Conservation (phyloP, 2,888 invertebrate genomes). For the Diachrysia chrysitis region DNA sequence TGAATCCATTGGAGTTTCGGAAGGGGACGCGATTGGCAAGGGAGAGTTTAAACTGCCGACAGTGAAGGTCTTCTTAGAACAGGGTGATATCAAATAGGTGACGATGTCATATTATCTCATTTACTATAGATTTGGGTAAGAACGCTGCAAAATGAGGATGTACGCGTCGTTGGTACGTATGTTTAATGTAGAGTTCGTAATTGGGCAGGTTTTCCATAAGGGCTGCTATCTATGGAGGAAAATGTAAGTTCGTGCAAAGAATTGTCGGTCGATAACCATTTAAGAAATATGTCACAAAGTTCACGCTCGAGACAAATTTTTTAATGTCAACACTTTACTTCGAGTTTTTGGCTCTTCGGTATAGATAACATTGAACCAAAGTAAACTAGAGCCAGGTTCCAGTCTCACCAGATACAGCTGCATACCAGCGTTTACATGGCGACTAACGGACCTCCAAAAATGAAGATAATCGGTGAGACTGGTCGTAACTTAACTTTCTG, state of each 20-base stretch:
- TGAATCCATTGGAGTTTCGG: not conserved
- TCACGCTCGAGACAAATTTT: no score
- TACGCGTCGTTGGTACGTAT: not conserved
- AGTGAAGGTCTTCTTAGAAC: not conserved
- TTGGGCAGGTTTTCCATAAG: not conserved
- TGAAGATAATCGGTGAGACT: not conserved
- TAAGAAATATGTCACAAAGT: no score
- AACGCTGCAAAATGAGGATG: not conserved
- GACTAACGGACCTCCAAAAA: not conserved
- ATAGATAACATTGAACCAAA: no score
- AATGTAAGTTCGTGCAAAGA: no score
- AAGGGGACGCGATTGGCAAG: not conserved
- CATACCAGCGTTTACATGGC: not conserved
- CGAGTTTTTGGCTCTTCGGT: no score
- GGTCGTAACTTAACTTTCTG: not conserved
- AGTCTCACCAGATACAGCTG: no score
- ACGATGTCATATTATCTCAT: not conserved
- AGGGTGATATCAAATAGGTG: slow-evolving; percentile 2
- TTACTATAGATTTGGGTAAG: not conserved
- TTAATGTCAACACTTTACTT: no score
- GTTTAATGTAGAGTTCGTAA: not conserved
- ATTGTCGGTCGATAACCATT: no score
- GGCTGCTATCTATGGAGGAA: no score
- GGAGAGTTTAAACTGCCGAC: not conserved
- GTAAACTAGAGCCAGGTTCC: no score